A percentile compares a stretch with the other conserved stretches of the same genome.
phyloP scores from a whole-genome alignment of 2,888 invertebrate genomes.

The Drosophila dives region DNA sequence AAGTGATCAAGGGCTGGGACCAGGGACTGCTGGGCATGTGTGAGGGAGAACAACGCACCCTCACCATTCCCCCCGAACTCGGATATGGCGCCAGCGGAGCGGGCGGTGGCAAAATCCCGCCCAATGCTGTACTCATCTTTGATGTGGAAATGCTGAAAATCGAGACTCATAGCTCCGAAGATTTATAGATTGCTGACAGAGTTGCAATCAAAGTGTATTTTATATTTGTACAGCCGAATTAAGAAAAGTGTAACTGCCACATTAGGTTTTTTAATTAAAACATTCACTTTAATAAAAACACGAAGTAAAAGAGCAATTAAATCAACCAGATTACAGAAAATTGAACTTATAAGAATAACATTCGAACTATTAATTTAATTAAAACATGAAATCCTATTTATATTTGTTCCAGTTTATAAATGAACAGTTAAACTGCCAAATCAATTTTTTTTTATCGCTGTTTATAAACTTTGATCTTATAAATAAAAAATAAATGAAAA shows the following conservation, averaged over 20 bases:
- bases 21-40: conserved; percentile 95
- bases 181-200: conserved; percentile 40
- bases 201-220: background rate
- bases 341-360: background rate
- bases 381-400: background rate
- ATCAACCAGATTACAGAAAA: background rate
- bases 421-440: background rate
- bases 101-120: conserved; percentile 93
- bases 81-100: conserved; percentile 93
- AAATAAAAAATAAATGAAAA: background rate
- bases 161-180: conserved; percentile 87
- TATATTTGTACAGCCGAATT: background rate
- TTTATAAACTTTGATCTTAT: background rate
- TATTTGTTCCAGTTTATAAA: background rate
- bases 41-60: conserved; percentile 93
- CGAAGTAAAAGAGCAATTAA: background rate
- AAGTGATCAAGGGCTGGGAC: conserved; percentile 96
- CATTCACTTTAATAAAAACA: background rate
- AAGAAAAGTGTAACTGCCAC: background rate
- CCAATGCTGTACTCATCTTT: conserved; percentile 91
- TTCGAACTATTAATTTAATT: background rate
- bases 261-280: background rate
- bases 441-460: background rate
- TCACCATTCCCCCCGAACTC: conserved; percentile 93
- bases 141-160: conserved; percentile 92